Conservation (phyloP, 1,140 invertebrate genomes). For the Drosophila simulans region DNA sequence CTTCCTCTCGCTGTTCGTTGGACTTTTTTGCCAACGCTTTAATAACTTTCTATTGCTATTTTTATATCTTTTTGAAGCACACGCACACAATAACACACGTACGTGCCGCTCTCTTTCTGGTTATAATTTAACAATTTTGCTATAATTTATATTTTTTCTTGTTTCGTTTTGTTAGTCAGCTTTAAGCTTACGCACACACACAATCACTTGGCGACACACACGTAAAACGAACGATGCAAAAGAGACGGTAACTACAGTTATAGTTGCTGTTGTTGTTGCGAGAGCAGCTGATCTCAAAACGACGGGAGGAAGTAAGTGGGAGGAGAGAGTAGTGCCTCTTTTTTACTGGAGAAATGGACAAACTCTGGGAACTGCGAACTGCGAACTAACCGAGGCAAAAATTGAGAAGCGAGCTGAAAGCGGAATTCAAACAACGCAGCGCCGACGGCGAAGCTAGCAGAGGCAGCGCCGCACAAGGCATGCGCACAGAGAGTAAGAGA, state of each 20-base stretch:
- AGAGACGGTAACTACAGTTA: slow-evolving; percentile 42
- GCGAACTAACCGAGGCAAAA: slow-evolving; percentile 60
- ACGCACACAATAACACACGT: slow-evolving; percentile 44
- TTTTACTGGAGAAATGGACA: slow-evolving; percentile 13
- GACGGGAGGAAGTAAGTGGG: slow-evolving; percentile 32
- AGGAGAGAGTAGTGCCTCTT: slow-evolving; percentile 25
- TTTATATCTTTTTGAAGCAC: slow-evolving; percentile 61
- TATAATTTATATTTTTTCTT: slow-evolving; percentile 49
- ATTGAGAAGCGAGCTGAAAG: slow-evolving; percentile 60
- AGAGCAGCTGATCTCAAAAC: slow-evolving; percentile 47
- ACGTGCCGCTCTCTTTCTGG: slow-evolving; percentile 45
- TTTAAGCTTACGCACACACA: slow-evolving; percentile 49
- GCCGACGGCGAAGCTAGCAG: slow-evolving; percentile 31
- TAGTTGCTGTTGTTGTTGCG: slow-evolving; percentile 27
- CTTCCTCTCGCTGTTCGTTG: slow-evolving; percentile 56
- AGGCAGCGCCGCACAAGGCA: slow-evolving; percentile 26
- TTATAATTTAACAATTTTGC: slow-evolving; percentile 59
- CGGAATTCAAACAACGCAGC: slow-evolving; percentile 58
- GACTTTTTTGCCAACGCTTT: slow-evolving; percentile 57
- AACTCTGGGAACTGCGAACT: slow-evolving; percentile 66
- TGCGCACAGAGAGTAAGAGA: slow-evolving; percentile 31
- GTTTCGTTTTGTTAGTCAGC: slow-evolving; percentile 48
- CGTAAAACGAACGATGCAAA: slow-evolving; percentile 23
- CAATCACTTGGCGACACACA: slow-evolving; percentile 23
- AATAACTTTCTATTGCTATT: slow-evolving; percentile 83